Evolutionary conservation across 2,113 vertebrate genomes (phyloP).

Genomic region (Copsychus sechellarum): DNA sequence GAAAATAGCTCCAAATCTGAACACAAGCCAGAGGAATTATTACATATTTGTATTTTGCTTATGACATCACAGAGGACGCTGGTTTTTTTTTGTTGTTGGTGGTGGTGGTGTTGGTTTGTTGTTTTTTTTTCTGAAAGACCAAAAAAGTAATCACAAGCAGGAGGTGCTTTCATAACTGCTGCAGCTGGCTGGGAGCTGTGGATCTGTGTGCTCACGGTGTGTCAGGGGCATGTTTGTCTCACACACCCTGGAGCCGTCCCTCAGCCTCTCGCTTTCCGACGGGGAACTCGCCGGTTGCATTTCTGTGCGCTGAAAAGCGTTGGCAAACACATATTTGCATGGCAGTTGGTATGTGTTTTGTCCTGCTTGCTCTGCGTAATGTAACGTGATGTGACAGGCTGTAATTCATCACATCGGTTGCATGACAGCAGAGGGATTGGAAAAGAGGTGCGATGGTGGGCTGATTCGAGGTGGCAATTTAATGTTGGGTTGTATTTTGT

Average conservation of each 20-base stretch:
- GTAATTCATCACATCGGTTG: slow-evolving; percentile 54
- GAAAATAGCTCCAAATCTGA: neutral
- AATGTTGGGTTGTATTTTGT: neutral
- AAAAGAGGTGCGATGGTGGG: neutral
- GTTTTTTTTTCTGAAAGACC: neutral
- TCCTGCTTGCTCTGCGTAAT: slow-evolving; percentile 65
- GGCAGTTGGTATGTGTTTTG: slow-evolving; percentile 71
- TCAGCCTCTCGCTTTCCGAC: neutral
- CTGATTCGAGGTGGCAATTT: neutral
- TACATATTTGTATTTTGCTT: neutral
- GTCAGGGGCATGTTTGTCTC: neutral
- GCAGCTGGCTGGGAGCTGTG: neutral
- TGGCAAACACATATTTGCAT: slow-evolving; percentile 68
- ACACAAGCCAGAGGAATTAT: neutral
- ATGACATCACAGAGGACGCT: neutral
- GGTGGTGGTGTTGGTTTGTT: neutral
- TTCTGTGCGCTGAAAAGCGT: neutral
- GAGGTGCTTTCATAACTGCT: neutral
- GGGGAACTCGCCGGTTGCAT: neutral
- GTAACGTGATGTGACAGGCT: slow-evolving; percentile 71
- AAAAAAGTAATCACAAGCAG: neutral
- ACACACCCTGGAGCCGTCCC: neutral
- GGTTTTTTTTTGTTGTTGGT: neutral
- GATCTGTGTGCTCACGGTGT: neutral
- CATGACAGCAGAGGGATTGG: slow-evolving; percentile 45